Base-by-base conservation (phyloP, 1,140 invertebrate species). In the Drosophila simulans region DNA sequence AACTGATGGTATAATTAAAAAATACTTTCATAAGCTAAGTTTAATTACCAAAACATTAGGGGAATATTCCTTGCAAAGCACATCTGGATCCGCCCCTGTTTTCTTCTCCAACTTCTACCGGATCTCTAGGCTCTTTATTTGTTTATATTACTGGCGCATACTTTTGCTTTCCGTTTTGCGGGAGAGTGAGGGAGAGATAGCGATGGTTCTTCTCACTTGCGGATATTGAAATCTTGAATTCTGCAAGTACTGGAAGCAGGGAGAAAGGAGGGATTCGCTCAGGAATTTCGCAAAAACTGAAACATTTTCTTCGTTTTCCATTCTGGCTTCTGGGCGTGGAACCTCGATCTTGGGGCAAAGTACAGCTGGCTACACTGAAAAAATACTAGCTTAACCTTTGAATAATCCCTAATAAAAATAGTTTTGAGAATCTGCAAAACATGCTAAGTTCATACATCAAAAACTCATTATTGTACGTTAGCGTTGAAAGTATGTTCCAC, bases 71-170 rank as follows among this genome's bases (percentile, higher is more conserved):
- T 13, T 11, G n/a, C 15, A 15, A 46, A 17, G 1, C 27, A 3
- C n/a, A 2, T 1, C 10, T 49, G 8, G 4, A 11, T 31, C n/a
- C 25, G 27, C n/a, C 27, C 13, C 48, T 51, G 48, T 0, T 15
- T 25, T 52, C 63, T 22, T 39, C 15, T 15, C 31, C 37, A 45
- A 49, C 37, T 75, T 62, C 66, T 79, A 79, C 66, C 80, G 79
- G 83, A 88, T 89, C 80, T 89, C 57, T 74, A 70, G 68, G 77
- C 72, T 80, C 64, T 69, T 89, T 89, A 84, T 88, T 88, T 89
- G 84, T 89, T 88, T 88, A 89, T 84, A 84, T 89, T 84, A 85
- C 63, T 69, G 58, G 76, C 70, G 64, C 78, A 88, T 88, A 89
- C 80, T 89, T 90, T 89, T 84, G 80, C 80, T 89, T 89, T 89